Base-by-base conservation (phyloP, 35 echinoderm and acorn worm species). In the Eucidaris tribuloides region DNA sequence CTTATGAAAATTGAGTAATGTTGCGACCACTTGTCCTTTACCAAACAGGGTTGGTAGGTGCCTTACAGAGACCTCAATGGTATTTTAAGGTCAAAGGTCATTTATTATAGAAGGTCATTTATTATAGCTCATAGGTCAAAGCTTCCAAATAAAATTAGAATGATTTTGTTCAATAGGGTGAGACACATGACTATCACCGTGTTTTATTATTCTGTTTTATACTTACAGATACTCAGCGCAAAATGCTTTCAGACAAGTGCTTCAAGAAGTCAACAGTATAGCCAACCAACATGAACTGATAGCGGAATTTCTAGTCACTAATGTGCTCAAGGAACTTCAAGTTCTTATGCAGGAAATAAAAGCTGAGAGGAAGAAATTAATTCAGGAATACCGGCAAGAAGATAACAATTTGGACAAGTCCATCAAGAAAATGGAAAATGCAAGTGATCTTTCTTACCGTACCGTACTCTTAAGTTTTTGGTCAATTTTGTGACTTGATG, bases 211-310 rank as follows among this genome's bases (percentile, higher is more conserved):
- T 5, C 68, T 68, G 2, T 71, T 40, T 45, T 42, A 31, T 58
- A n/a, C n/a, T n/a, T n/a, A n/a, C n/a, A 89, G 58, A 46, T 94
- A 70, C 77, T 85, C 92, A 6, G 78, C 92, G 18, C 72, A 81
- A 31, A 89, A 59, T 42, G 76, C 82, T 15, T 94, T 94, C 76
- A 54, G 68, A 44, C 58, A 83, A 18, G 77, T 90, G 35, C 56
- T 94, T n/a, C 17, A 68, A 45, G 92, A 94, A 70, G 64, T 94
- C 11, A 76, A 82, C 46, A 82, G 87, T 62, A 85, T 94, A 23
- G 92, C 92, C 18, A 94, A 94, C 57, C 92, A 94, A 64, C 92
- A 94, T 42, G 92, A 94, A 56, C 72, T 94, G 3, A 82, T 90
- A 2, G 71, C 84, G 0, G 92, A 94, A 15, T 79, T 58, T 14